These are phyloP conservation scores for Malurus elegans DNA, from an alignment of 2,113 vertebrate genomes.

Conservation along the genomic window DNA sequence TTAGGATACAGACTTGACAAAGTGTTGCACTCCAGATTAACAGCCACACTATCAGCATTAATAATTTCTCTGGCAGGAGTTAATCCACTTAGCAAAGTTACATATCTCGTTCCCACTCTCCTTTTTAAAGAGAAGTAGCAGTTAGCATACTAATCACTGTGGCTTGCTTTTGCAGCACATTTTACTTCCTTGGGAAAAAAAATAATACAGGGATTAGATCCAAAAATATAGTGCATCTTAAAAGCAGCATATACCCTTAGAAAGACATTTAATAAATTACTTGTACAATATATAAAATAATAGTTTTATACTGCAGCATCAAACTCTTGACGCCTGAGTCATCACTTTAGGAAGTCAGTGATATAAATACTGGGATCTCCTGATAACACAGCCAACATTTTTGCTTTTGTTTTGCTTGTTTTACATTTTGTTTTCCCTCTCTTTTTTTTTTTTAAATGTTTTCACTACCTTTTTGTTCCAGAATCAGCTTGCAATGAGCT, in stretches of 20 bases:
- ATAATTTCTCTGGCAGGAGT: conserved; percentile 33
- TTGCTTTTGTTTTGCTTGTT: conserved; percentile 43
- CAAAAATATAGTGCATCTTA: conserved; percentile 79
- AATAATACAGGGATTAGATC: conserved; percentile 75
- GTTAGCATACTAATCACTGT: conserved; percentile 66
- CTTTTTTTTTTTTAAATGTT: neutral
- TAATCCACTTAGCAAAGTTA: conserved; percentile 37
- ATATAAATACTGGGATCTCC: conserved; percentile 66
- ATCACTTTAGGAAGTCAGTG: conserved; percentile 55
- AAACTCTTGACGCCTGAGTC: conserved; percentile 78
- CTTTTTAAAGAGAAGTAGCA: conserved; percentile 68
- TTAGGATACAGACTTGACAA: neutral
- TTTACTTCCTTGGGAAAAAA: conserved; percentile 75
- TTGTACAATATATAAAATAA: conserved; percentile 76
- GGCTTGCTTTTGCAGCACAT: conserved; percentile 60
- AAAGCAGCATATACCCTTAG: conserved; percentile 82
- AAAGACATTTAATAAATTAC: conserved; percentile 83
- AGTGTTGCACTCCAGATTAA: conserved; percentile 26
- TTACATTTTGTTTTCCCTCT: conserved; percentile 2
- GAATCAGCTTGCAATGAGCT: conserved; percentile 78
- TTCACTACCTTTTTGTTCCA: conserved; percentile 76
- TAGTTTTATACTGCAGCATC: conserved; percentile 76
- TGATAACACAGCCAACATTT: conserved; percentile 41
- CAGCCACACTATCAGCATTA: conserved; percentile 6
- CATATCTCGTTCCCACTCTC: conserved; percentile 32